Conservation (phyloP, 1,140 invertebrate species). For the Hypsibius dujardini region DNA sequence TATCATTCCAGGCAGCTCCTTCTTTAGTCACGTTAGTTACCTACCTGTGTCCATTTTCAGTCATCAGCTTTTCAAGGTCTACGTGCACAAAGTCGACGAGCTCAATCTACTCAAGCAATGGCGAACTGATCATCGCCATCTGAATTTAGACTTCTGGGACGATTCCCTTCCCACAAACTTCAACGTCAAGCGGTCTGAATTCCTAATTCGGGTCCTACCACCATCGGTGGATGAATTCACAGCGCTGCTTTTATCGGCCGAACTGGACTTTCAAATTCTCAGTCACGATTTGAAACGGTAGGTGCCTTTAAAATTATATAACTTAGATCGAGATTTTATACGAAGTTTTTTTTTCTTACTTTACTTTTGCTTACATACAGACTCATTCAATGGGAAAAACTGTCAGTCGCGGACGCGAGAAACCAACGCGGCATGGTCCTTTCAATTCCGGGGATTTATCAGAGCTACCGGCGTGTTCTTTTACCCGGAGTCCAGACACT, state of each 20-base stretch:
- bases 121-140: background rate
- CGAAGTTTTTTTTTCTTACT: no score
- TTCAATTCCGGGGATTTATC: background rate
- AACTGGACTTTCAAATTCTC: conserved; percentile 2
- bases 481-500: background rate
- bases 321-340: background rate
- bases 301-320: background rate
- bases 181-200: background rate
- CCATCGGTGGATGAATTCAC: conserved; percentile 1
- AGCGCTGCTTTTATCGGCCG: background rate
- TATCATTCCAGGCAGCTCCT: no score
- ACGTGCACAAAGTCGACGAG: background rate
- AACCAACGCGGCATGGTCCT: background rate
- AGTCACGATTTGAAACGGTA: conserved; percentile 14
- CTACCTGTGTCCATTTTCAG: background rate
- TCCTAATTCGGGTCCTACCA: conserved; percentile 4
- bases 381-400: conserved; percentile 7
- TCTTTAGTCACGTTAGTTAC: no score
- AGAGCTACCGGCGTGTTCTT: background rate
- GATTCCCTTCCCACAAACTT: background rate
- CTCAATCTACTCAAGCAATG: background rate
- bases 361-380: background rate
- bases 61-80: background rate
- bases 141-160: conserved; percentile 8
- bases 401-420: background rate